Base-by-base conservation (phyloP, 2,797 vertebrate species). In the Notamacropus eugenii region DNA sequence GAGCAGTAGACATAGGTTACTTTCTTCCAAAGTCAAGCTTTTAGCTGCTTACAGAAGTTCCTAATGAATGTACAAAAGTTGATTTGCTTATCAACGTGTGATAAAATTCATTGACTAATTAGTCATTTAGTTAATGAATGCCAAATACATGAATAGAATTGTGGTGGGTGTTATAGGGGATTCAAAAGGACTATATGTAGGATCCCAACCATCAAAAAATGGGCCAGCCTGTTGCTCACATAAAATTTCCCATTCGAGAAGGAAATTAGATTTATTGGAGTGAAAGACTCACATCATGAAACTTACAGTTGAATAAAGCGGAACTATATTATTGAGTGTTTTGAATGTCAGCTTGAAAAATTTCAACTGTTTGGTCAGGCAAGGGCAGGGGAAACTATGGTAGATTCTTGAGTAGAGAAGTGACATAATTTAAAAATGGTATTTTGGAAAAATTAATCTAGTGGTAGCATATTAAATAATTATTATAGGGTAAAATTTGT, bases 41-140 rank as follows among this genome's bases (percentile, higher is more conserved):
- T 97, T 93, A 29, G 94, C 95, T 97, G 95, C 27, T 58, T 40
- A 11, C 94, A 93, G 62, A 94, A 14, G 14, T 91, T 95, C 91
- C 59, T 62, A 96, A 96, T 82, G 93, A 95, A 97, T 97, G 55
- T 91, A 31, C n/a, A 93, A 27, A 67, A 90, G 52, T 82, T 95
- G 24, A 52, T 93, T 91, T 91, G 46, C 46, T 96, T 97, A 58
- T 54, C 91, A 92, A 67, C 93, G 57, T 93, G 82, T 29, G 96
- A 92, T 93, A 52, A 92, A 93, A 93, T 58, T 9, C 90, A 58
- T 52, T 90, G 27, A 11, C 95, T 52, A 14, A 57, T 93, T 92
- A 87, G 58, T 96, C 90, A 91, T 57, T 56, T 92, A 31, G 93
- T 92, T 94, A 95, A 54, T 94, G 87, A 95, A 31, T 6, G 95